Evolutionary conservation across 2,797 vertebrate species (phyloP).

Genomic region (Poecilia velifera): DNA sequence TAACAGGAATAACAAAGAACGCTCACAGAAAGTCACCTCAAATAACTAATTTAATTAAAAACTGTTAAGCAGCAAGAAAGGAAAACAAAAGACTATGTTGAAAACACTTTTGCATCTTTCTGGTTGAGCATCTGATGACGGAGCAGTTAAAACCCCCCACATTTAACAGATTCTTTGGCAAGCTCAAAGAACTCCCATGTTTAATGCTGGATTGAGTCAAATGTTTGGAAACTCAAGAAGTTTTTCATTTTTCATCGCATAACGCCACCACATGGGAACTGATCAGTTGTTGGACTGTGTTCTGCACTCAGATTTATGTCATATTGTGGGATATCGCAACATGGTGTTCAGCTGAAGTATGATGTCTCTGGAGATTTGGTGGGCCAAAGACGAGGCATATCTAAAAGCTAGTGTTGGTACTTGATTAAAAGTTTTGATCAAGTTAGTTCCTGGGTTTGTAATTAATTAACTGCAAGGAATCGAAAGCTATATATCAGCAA

Average conservation of each 20-base stretch:
- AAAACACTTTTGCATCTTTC: conserved; percentile 13
- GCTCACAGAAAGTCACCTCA: conserved; percentile 4
- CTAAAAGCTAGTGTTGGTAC: background rate
- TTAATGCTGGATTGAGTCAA: background rate
- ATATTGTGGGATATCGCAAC: background rate
- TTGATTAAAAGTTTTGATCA: background rate
- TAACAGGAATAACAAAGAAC: background rate
- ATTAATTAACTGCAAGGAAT: background rate
- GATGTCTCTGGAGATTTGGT: background rate
- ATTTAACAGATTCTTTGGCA: conserved; percentile 1
- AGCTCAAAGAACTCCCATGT: conserved; percentile 1
- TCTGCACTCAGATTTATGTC: background rate
- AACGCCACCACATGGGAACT: background rate
- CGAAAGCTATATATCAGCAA: background rate
- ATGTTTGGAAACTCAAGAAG: conserved; percentile 1
- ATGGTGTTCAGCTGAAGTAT: background rate
- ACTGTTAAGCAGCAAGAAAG: conserved; percentile 1
- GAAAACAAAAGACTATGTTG: background rate
- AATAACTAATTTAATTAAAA: conserved; percentile 15
- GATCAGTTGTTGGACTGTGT: background rate
- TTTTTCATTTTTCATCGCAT: background rate
- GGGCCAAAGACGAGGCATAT: background rate
- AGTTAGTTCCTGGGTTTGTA: background rate
- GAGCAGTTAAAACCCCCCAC: background rate
- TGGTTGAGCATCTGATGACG: background rate